A percentile compares a stretch with the other conserved stretches of the same genome.
Conservation (phyloP, 2,888 invertebrate species). For the Celastrina argiolus region DNA sequence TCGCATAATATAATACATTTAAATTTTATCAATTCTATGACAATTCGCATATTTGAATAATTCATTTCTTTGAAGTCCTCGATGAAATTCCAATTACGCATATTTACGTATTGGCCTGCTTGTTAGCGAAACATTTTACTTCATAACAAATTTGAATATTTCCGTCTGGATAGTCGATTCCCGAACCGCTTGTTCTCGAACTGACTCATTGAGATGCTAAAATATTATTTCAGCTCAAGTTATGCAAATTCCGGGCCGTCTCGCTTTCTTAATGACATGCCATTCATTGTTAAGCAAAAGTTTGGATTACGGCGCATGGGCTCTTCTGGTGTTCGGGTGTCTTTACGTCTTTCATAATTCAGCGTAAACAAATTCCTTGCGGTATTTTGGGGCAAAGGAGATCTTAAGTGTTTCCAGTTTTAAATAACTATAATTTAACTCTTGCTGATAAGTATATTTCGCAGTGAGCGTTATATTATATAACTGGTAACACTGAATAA, state of each 20-base stretch:
- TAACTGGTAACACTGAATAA: too few species aligned
- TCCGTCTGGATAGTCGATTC: conserved; percentile 23
- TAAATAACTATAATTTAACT: neutral
- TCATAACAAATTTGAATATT: conserved; percentile 23
- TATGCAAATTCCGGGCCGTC: conserved; percentile 30
- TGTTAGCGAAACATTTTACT: conserved; percentile 19
- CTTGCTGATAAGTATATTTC: too few species aligned
- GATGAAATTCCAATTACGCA: neutral
- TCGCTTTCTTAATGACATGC: conserved; percentile 35
- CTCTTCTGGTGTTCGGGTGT: neutral
- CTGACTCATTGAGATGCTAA: conserved; percentile 33
- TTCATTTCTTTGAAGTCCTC: neutral
- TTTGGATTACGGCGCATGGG: conserved; percentile 21
- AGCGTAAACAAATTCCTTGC: neutral
- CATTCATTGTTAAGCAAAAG: conserved; percentile 33
- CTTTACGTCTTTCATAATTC: neutral
- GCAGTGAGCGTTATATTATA: too few species aligned
- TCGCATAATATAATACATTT: too few species aligned
- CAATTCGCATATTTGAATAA: conserved; percentile 9
- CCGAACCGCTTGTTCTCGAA: conserved; percentile 28
- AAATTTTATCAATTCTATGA: neutral
- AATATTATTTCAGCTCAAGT: conserved; percentile 32
- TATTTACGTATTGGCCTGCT: conserved; percentile 4
- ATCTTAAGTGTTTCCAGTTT: neutral
- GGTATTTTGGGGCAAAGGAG: neutral